A percentile compares a stretch with the other conserved stretches of the same genome.
phyloP scores from a whole-genome alignment of 2,888 invertebrate species.

The Callosobruchus maculatus region DNA sequence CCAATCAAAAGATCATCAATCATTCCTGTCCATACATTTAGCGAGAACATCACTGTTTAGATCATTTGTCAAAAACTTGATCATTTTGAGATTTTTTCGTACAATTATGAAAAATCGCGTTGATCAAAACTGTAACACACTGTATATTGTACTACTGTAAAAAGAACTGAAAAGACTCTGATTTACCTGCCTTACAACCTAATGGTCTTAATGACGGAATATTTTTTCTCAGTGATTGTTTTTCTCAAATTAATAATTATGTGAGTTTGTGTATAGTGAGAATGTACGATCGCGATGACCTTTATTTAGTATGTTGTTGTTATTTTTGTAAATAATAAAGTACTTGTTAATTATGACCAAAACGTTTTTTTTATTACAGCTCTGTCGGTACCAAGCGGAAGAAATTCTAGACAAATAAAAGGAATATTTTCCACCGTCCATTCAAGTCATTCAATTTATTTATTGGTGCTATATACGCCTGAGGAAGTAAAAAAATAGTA shows the following conservation, averaged over 20 bases:
- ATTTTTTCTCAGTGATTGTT: neutral
- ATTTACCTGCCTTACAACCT: slow-evolving; percentile 2
- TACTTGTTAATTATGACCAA: slow-evolving; percentile 35
- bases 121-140: too few relatives aligned
- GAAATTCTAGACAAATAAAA: too few relatives aligned
- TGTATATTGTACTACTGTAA: neutral
- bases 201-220: slow-evolving; percentile 2
- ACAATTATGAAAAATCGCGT: too few relatives aligned
- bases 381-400: neutral
- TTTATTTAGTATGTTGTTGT: slow-evolving; percentile 38
- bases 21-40: too few relatives aligned
- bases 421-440: too few relatives aligned
- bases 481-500: too few relatives aligned
- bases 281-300: slow-evolving; percentile 22
- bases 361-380: neutral
- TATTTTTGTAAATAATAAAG: slow-evolving; percentile 40
- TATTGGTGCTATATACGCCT: too few relatives aligned
- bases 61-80: too few relatives aligned
- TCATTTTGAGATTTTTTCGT: too few relatives aligned
- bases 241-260: slow-evolving; percentile 6
- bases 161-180: neutral
- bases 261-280: slow-evolving; percentile 15
- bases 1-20: too few relatives aligned
- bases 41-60: too few relatives aligned
- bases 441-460: too few relatives aligned